A percentile compares a stretch with the other conserved stretches of the same genome.
Evolutionary conservation across 2,888 invertebrate genomes (phyloP).

Genomic region (Peribatodes rhomboidaria): DNA sequence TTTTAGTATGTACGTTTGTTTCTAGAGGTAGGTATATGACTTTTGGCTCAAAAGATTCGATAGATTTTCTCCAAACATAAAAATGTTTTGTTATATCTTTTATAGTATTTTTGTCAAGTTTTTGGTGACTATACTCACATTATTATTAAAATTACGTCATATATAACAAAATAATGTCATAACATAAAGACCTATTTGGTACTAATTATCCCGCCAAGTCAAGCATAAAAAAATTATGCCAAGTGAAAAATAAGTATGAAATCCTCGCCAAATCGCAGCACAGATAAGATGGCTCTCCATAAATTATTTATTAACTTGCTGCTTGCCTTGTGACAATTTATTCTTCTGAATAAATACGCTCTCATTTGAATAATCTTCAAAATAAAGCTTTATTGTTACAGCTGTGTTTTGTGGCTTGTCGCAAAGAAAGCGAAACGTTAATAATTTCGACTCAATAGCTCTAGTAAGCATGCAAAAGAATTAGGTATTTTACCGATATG

Average conservation of each 20-base stretch:
- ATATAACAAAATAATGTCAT: neutral
- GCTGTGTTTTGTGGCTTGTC: slow-evolving; percentile 6
- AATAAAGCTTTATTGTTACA: slow-evolving; percentile 41
- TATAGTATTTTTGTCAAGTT: no score
- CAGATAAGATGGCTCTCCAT: slow-evolving; percentile 55
- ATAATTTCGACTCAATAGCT: no score
- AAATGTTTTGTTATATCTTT: no score
- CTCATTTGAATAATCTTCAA: slow-evolving; percentile 41
- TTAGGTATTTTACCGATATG: no score
- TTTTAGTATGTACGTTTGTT: no score
- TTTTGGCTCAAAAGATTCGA: no score
- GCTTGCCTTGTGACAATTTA: slow-evolving; percentile 42
- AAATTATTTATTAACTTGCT: slow-evolving; percentile 73
- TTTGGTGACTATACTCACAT: no score
- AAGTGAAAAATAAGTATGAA: slow-evolving; percentile 6
- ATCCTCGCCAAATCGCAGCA: slow-evolving; percentile 11
- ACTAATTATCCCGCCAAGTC: neutral
- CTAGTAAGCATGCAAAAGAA: no score
- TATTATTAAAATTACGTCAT: no score
- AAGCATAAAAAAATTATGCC: slow-evolving; percentile 8
- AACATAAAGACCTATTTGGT: neutral
- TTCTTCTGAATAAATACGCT: slow-evolving; percentile 40
- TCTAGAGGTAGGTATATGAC: no score
- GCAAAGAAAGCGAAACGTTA: neutral
- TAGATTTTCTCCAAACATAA: no score